Evolutionary conservation across 1,140 invertebrate species (phyloP).

Genomic region (Drosophila serrata): DNA sequence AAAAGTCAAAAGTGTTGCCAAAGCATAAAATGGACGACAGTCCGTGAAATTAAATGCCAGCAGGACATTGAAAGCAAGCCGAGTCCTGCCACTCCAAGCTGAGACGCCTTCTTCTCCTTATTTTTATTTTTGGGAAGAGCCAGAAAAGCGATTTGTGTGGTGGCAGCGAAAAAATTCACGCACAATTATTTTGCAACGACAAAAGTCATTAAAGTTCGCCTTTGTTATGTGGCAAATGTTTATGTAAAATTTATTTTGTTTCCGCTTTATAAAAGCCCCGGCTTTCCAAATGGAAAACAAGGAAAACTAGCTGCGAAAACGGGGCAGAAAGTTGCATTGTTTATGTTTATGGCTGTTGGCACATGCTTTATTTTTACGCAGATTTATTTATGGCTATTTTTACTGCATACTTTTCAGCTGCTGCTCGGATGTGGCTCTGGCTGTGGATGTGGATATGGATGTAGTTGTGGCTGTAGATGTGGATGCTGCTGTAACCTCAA

Average conservation of each 20-base stretch:
- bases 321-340: slow-evolving; percentile 63
- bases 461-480: background rate
- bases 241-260: slow-evolving; percentile 75
- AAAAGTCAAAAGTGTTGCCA: slow-evolving; percentile 82
- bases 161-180: slow-evolving; percentile 67
- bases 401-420: slow-evolving; percentile 59
- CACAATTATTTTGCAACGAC: slow-evolving; percentile 82
- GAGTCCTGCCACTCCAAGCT: slow-evolving; percentile 32
- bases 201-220: slow-evolving; percentile 79
- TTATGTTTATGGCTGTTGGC: slow-evolving; percentile 67
- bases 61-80: slow-evolving; percentile 74
- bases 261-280: slow-evolving; percentile 56
- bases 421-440: slow-evolving; percentile 12
- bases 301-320: slow-evolving; percentile 34
- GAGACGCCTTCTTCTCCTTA: background rate
- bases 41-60: slow-evolving; percentile 83
- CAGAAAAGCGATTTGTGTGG: slow-evolving; percentile 33
- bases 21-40: slow-evolving; percentile 82
- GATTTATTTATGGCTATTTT: slow-evolving; percentile 68
- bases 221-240: slow-evolving; percentile 73
- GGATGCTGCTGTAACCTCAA: slow-evolving; percentile 46
- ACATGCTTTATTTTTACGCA: slow-evolving; percentile 65
- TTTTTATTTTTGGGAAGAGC: background rate
- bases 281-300: slow-evolving; percentile 19
- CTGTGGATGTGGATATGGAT: background rate